phyloP scores from a whole-genome alignment of 2,888 invertebrate species.

The Hartigia nigra region DNA sequence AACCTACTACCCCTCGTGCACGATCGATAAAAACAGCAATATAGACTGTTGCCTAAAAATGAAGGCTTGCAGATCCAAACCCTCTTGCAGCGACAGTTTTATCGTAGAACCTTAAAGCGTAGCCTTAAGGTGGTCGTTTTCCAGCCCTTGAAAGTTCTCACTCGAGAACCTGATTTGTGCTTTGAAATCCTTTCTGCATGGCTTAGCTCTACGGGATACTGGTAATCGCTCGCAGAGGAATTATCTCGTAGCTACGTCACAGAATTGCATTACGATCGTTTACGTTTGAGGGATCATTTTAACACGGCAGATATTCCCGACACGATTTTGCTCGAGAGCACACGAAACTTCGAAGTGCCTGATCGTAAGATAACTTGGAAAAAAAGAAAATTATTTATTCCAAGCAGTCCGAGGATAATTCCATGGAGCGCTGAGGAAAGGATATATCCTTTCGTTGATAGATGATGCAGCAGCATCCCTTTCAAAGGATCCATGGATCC shows the following conservation, averaged over 20 bases:
- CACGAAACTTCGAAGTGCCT: background rate
- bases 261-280: background rate
- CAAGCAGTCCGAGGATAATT: background rate
- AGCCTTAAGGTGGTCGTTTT: background rate
- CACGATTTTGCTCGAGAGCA: background rate
- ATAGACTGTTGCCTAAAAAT: background rate
- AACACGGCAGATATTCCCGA: background rate
- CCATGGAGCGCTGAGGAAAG: background rate
- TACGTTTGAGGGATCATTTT: background rate
- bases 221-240: background rate
- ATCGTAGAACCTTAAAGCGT: background rate
- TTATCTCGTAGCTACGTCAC: background rate
- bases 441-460: background rate
- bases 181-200: background rate
- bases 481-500: background rate
- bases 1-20: conserved; percentile 15
- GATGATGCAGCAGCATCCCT: background rate
- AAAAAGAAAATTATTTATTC: background rate
- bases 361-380: background rate
- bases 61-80: conserved; percentile 7
- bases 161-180: background rate
- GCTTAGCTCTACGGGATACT: background rate
- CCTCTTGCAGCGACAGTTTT: background rate
- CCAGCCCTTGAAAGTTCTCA: background rate
- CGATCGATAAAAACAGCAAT: background rate